Percentiles rank a stretch among this genome's conserved stretches.
Conservation (phyloP, 2,113 vertebrate genomes). For the Progne subis region DNA sequence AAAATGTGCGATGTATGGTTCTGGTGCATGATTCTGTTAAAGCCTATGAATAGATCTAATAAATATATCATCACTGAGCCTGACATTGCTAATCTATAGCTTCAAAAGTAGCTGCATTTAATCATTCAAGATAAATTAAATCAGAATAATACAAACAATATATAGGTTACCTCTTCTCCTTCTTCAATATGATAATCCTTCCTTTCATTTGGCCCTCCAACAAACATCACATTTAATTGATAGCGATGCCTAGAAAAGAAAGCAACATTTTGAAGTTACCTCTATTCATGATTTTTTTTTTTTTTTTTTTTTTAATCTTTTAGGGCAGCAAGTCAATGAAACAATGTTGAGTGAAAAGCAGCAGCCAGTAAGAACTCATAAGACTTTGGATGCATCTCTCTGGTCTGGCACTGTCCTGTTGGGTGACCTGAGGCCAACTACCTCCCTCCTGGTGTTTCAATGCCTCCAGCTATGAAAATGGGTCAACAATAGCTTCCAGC, state of each 20-base stretch:
- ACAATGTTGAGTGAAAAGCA: background rate
- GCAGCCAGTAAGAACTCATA: background rate
- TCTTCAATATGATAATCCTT: slow-evolving; percentile 98
- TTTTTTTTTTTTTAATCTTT: background rate
- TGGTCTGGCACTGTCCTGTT: background rate
- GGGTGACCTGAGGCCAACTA: background rate
- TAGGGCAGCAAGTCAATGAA: background rate
- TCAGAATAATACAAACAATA: background rate
- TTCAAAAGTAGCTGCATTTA: background rate
- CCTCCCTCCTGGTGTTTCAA: background rate
- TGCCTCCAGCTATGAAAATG: background rate
- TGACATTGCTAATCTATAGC: background rate
- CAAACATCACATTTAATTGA: slow-evolving; percentile 94
- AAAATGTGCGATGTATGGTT: background rate
- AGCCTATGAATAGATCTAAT: background rate
- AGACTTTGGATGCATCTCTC: background rate
- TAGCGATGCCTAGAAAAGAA: slow-evolving; percentile 75
- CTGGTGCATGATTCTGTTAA: background rate
- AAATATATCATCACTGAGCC: background rate
- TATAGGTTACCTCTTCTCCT: slow-evolving; percentile 92
- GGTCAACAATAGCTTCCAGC: background rate
- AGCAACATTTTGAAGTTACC: background rate
- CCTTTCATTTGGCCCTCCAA: slow-evolving; percentile 93
- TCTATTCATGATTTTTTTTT: background rate
- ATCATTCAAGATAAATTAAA: background rate